These are phyloP conservation scores for Cacatua alba DNA, from an alignment of 2,113 vertebrate species.

Conservation along the genomic window DNA sequence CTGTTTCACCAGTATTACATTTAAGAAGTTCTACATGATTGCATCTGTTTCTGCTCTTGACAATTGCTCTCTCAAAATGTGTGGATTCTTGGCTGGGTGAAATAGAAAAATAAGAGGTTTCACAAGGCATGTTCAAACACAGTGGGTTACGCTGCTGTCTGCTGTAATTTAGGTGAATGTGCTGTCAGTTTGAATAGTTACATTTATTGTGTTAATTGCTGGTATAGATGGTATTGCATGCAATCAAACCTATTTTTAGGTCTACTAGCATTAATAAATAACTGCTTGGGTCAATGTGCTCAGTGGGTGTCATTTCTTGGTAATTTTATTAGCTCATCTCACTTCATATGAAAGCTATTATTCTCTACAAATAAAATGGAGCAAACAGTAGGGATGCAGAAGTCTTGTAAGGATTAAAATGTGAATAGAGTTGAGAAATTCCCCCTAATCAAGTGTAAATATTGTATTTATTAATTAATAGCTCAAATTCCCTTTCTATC, in stretches of 20 bases:
- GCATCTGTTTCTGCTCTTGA: neutral
- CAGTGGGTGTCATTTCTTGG: conserved; percentile 10
- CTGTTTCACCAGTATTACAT: neutral
- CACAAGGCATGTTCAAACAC: neutral
- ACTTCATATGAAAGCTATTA: neutral
- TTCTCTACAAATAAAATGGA: neutral
- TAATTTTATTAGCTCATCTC: conserved; percentile 40
- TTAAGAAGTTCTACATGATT: neutral
- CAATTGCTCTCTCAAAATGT: neutral
- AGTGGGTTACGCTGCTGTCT: neutral
- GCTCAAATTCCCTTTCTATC: neutral
- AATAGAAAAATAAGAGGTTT: neutral
- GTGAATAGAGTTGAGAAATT: neutral
- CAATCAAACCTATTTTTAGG: conserved; percentile 15
- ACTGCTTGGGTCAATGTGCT: neutral
- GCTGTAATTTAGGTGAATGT: neutral
- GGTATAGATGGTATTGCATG: neutral
- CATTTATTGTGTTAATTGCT: conserved; percentile 4
- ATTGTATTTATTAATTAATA: neutral
- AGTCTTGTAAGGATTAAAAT: neutral
- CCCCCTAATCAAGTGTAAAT: neutral
- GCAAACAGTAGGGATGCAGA: neutral
- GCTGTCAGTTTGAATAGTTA: neutral
- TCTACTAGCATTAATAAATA: neutral
- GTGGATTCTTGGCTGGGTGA: neutral